These are phyloP conservation scores for Heliocidaris erythrogramma DNA, from an alignment of 35 echinoderm and acorn worm genomes.

Conservation along the genomic window DNA sequence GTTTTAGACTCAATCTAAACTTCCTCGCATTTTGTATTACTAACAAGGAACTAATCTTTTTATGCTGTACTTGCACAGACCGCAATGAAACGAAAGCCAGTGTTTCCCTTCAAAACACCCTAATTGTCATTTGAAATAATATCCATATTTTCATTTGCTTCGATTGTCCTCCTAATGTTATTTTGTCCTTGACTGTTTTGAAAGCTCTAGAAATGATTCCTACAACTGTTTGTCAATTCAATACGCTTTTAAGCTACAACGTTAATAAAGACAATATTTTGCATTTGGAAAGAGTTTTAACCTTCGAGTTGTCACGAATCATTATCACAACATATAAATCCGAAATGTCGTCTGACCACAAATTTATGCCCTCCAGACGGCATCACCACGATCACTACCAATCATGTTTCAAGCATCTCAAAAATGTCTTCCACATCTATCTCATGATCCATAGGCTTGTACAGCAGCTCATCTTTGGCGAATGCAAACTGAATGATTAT, in stretches of 20 bases:
- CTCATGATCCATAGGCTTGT: background rate
- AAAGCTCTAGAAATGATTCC: background rate
- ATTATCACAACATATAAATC: background rate
- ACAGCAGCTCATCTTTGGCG: background rate
- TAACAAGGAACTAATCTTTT: background rate
- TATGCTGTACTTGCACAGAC: background rate
- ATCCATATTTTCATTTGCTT: background rate
- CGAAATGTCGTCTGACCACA: background rate
- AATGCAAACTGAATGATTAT: background rate
- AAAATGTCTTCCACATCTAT: background rate
- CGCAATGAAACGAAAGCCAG: background rate
- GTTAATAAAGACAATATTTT: too few relatives aligned
- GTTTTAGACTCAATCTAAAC: too few relatives aligned
- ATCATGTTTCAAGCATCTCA: background rate
- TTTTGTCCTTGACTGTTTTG: background rate
- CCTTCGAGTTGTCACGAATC: constrained; percentile 1
- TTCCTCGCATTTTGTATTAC: background rate
- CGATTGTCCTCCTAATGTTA: background rate
- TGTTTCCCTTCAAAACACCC: background rate
- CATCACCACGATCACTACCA: background rate
- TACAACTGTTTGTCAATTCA: too few relatives aligned
- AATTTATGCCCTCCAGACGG: background rate
- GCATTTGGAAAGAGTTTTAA: background rate
- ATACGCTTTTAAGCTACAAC: too few relatives aligned
- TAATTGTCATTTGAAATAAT: background rate